Base-by-base conservation (phyloP, 1,140 invertebrate species). In the Whitmania pigra region DNA sequence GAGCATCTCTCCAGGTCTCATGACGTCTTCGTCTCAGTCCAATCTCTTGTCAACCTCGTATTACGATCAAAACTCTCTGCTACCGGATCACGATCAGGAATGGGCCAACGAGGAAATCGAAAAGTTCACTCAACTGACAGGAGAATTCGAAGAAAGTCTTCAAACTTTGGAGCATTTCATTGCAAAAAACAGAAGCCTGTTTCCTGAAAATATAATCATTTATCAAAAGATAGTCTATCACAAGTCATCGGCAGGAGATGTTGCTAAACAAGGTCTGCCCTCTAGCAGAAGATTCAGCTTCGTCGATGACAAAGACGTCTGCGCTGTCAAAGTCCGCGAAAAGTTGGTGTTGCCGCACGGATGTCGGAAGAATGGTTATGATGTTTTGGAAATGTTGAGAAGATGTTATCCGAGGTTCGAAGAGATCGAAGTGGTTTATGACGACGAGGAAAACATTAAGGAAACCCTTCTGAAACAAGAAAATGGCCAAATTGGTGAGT, bases 161-260 rank as follows among this genome's bases (percentile, higher is more conserved):
- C 57, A 22, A 31, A 63, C 57, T 4, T 63, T 63, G 29, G 57
- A 63, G 57, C 57, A 63, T 20, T 63, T 63, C 57, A 63, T 63
- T 2, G 29, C 22, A 31, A 63, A 17, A 63, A 63, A 63, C 57
- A 63, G 57, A 31, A 6, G 57, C 29, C 11, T 63, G 57, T 63
- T 63, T 63, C 57, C 57, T 25, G 29, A 63, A 63, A 31, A 63
- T n/a, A 25, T 63, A 31, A 63, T 63, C 22, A 63, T 63, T 20
- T 31, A 25, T 13, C 57, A 63, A 63, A 63, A 63, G 22, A 25
- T 63, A 22, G 57, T 63, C 6, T 63, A 63, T 31, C 57, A 63
- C 29, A 63, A 63, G 29, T 31, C 57, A 0, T 63, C 57, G 57
- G 22, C 57, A 63, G 22, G 57, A 31, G 22, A 31, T 5, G 9